Base-by-base conservation (phyloP, 2,797 vertebrate species). In the Lacerta viridis region DNA sequence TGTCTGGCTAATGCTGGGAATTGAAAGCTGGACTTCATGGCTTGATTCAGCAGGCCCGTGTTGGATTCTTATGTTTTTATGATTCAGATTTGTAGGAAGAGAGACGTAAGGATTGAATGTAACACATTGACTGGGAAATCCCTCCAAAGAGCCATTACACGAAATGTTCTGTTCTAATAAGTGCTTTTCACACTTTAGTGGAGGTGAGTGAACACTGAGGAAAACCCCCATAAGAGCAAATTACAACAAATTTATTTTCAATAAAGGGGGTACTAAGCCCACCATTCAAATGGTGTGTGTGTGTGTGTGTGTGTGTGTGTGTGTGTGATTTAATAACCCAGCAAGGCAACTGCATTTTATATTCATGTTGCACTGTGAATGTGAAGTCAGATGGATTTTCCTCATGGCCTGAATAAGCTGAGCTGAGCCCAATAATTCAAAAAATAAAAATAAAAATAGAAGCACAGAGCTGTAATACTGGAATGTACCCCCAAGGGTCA, bases 201-300 rank as follows among this genome's bases (percentile, higher is more conserved):
- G 93, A 95, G 94, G 91, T 92, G 93, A 94, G 89, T 93, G 93
- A 95, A 94, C 91, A 90, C 91, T 66, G 55, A 33, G 15, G 90
- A 93, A 95, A 95, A 95, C 89, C 94, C 93, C 94, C 68, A 81
- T 89, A 95, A 95, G 95, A 95, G 94, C 94, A 95, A 94, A 96
- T 95, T 96, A 95, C 93, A 85, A 89, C 93, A 94, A 93, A 95
- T 94, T 92, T 94, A 91, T 93, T 93, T 94, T 94, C 93, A 92
- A 93, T 94, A 93, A 93, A 91, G 8, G 93, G 92, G 91, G 89
- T 43, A 68, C 88, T 91, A 83, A 93, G 90, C 92, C 94, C 95
- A 92, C 87, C 91, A 91, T 91, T 91, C 11, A 93, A 92, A 94
- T 87, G 50, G 50, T 13, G 50, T 50, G 50, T 50, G 50, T 50